Evolutionary conservation across 2,888 invertebrate genomes (phyloP).

Genomic region (Hedya salicella): DNA sequence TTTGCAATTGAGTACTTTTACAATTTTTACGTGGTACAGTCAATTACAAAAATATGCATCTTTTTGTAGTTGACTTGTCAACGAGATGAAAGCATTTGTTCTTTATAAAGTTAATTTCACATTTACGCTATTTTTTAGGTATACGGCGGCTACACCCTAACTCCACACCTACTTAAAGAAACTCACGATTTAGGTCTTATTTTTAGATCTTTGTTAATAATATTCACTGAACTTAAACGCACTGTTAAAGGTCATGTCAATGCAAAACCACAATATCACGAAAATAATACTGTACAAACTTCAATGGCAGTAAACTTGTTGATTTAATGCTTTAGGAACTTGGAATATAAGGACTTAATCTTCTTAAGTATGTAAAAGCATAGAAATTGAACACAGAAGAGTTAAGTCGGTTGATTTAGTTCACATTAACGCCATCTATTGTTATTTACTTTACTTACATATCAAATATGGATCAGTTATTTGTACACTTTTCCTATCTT

Average conservation of each 20-base stretch:
- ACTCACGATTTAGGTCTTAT: not conserved
- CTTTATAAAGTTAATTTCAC: no score
- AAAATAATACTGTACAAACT: not conserved
- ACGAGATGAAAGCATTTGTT: no score
- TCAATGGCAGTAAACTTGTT: not conserved
- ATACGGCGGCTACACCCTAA: no score
- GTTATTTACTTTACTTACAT: no score
- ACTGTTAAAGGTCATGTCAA: not conserved
- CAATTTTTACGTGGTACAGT: no score
- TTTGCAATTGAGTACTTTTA: no score
- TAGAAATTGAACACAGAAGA: not conserved
- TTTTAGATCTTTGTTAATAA: not conserved
- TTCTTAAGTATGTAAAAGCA: slow-evolving; percentile 1
- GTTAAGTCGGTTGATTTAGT: not conserved
- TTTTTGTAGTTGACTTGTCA: no score
- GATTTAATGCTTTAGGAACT: not conserved
- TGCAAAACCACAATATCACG: not conserved
- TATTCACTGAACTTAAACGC: not conserved
- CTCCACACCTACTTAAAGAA: not conserved
- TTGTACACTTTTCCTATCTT: no score
- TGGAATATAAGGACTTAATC: not conserved
- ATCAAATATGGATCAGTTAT: no score
- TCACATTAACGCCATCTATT: no score
- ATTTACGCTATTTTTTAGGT: no score
- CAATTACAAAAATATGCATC: no score